Percentiles rank a stretch among this genome's conserved stretches.
These are phyloP conservation scores for Pocillopora verrucosa DNA, from an alignment of 64 coral and sea anemone genomes.

Conservation along the genomic window DNA sequence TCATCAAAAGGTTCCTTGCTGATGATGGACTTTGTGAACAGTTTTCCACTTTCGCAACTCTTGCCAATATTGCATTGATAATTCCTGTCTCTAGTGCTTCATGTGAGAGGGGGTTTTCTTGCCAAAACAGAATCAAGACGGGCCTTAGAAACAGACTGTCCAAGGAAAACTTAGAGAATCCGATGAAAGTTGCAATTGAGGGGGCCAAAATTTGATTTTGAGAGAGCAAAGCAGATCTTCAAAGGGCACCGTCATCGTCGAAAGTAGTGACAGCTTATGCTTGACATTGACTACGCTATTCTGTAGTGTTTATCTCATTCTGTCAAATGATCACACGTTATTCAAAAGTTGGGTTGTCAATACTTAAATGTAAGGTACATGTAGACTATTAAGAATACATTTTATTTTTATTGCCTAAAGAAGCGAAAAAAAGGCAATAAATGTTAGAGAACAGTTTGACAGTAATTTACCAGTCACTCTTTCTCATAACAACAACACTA, in stretches of 20 bases:
- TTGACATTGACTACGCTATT: too few relatives aligned
- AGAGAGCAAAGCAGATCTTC: constrained; percentile 59
- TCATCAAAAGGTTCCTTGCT: constrained; percentile 28
- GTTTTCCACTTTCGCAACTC: neutral
- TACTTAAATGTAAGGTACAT: too few relatives aligned
- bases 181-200: constrained; percentile 58
- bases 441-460: too few relatives aligned
- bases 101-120: constrained; percentile 63
- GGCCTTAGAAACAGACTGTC: neutral
- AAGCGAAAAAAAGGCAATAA: too few relatives aligned
- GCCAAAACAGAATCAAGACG: neutral
- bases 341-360: too few relatives aligned
- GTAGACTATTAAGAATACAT: too few relatives aligned
- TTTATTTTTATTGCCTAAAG: too few relatives aligned
- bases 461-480: too few relatives aligned
- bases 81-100: constrained; percentile 36
- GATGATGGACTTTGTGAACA: neutral
- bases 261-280: constrained; percentile 12
- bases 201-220: constrained; percentile 58
- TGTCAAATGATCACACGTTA: too few relatives aligned
- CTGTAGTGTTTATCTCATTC: too few relatives aligned
- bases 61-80: constrained; percentile 29
- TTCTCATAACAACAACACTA: too few relatives aligned
- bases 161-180: constrained; percentile 53
- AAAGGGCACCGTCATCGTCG: constrained; percentile 41